phyloP scores from a whole-genome alignment of 2,888 invertebrate genomes.

The Phorcus lineatus region DNA sequence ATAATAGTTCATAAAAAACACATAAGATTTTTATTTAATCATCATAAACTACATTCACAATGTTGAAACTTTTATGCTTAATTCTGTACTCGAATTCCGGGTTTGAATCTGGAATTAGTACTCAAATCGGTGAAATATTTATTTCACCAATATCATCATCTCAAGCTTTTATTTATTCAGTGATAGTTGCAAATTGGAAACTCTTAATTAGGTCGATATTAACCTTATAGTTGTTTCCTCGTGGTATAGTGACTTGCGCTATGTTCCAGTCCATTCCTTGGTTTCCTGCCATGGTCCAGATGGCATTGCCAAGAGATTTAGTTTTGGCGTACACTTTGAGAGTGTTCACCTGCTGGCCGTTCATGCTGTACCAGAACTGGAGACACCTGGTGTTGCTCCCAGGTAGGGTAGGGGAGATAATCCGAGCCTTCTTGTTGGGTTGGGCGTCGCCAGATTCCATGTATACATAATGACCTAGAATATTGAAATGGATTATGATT shows the following conservation, averaged over 20 bases:
- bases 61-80: too few relatives aligned
- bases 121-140: too few relatives aligned
- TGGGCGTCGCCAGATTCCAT: slow-evolving; percentile 77
- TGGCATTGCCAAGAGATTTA: slow-evolving; percentile 24
- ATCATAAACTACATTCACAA: too few relatives aligned
- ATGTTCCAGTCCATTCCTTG: slow-evolving; percentile 55
- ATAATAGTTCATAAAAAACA: too few relatives aligned
- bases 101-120: too few relatives aligned
- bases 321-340: slow-evolving; percentile 50
- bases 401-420: slow-evolving; percentile 50
- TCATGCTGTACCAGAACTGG: slow-evolving; percentile 67
- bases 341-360: slow-evolving; percentile 55
- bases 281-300: slow-evolving; percentile 47
- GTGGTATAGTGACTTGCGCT: slow-evolving; percentile 49
- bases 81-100: too few relatives aligned
- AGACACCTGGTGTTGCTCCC: slow-evolving; percentile 52
- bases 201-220: background rate
- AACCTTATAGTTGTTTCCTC: slow-evolving; percentile 29
- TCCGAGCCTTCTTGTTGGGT: slow-evolving; percentile 48
- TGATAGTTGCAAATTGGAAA: background rate
- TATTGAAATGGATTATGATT: background rate
- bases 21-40: too few relatives aligned
- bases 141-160: background rate
- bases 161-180: background rate
- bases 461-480: slow-evolving; percentile 77